Evolutionary conservation across 1,140 invertebrate species (phyloP).

Genomic region (Drosophila sp.): DNA sequence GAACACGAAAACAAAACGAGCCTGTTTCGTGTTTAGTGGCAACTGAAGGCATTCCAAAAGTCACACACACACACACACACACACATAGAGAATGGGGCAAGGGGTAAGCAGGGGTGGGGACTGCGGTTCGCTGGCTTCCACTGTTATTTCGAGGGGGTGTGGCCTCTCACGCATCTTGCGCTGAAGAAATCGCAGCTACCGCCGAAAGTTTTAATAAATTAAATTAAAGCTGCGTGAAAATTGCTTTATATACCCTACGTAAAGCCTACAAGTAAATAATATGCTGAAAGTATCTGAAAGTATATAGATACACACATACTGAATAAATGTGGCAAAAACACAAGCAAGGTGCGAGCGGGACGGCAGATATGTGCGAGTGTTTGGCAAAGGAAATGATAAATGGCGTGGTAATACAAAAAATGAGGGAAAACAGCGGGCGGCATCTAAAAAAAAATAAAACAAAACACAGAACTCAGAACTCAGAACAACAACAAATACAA

Average conservation of each 20-base stretch:
- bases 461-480: too few relatives aligned
- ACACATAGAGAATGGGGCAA: neutral
- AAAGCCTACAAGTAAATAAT: conserved; percentile 55
- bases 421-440: conserved; percentile 77
- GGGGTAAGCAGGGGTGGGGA: conserved; percentile 26
- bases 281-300: conserved; percentile 43
- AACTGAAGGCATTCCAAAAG: conserved; percentile 58
- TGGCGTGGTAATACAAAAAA: conserved; percentile 83
- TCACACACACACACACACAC: conserved; percentile 8
- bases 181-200: conserved; percentile 47
- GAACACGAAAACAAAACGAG: conserved; percentile 80
- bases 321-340: conserved; percentile 16
- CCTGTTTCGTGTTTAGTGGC: conserved; percentile 67
- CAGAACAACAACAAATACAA: conserved; percentile 42
- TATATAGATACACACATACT: conserved; percentile 47
- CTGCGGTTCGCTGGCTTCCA: conserved; percentile 6
- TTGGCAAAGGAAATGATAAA: conserved; percentile 81
- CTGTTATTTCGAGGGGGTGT: conserved; percentile 43
- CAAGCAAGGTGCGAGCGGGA: conserved; percentile 35
- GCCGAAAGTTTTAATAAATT: conserved; percentile 75
- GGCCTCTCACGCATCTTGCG: conserved; percentile 64
- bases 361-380: conserved; percentile 53
- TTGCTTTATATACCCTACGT: conserved; percentile 76
- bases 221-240: conserved; percentile 80
- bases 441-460: conserved; percentile 57